Evolutionary conservation across 2,888 invertebrate species (phyloP), one percentile per base, ranked within the genome.

Genomic region (Nysson spinosus): DNA sequence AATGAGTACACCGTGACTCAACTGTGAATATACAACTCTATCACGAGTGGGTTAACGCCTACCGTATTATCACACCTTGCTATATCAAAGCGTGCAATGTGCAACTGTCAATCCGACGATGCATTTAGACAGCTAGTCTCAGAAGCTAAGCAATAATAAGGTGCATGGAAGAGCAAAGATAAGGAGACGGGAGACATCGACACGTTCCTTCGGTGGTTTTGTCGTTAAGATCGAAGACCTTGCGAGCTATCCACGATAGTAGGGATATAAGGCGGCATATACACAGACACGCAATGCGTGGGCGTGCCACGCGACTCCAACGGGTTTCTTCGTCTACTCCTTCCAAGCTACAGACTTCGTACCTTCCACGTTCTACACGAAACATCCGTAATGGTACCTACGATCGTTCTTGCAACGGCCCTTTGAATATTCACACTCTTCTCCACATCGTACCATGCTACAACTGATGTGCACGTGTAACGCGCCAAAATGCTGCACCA

Each of bases 221-320:
- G 35, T 66, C 67, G 55, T 68, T 57, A 67, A 71, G 66, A 73
- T 73, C 63, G 62, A 75, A 57, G 63, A 63, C 54, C 65, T 72
- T 32, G 65, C 75, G 49, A 57, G 57, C 30, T 55, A 43, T 64
- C 52, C 51, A 42, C 12, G 47, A 44, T n/a, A n/a, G 57, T 40
- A 19, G 35, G 30, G 42, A 35, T 17, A 26, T 17, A 47, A 44
- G 40, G 24, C 56, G 65, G 47, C 61, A 58, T 66, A 61, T 20
- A 30, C 69, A 62, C 68, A 70, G 71, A 62, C 73, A 76, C 76
- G 77, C 75, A 77, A 74, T 61, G 87, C 83, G 87, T 87, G 81
- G 87, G 86, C 82, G 85, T 77, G 84, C 86, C 86, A 87, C 86
- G 86, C 85, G 86, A 86, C 86, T n/a, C 78, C 75, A 81, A 86